Evolutionary conservation across 2,888 invertebrate species (phyloP).

Genomic region (Altica lythri): DNA sequence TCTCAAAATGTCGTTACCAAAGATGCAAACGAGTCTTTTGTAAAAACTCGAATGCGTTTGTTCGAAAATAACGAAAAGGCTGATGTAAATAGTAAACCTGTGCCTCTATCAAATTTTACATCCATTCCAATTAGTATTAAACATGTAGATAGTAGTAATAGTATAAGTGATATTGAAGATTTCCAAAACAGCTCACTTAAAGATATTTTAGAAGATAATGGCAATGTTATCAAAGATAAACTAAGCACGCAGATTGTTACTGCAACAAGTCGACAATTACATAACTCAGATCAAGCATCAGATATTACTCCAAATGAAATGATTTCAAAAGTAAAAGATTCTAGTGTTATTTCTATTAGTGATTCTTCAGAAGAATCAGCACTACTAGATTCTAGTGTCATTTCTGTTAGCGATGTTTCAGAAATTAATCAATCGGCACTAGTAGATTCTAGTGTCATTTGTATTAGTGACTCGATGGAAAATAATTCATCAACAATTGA

Average conservation of each 20-base stretch:
- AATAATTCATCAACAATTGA: neutral
- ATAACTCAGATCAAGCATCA: neutral
- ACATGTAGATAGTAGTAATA: slow-evolving; percentile 22
- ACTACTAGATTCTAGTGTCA: too few species aligned
- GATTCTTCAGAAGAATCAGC: too few species aligned
- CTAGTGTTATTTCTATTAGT: neutral
- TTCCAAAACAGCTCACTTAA: slow-evolving; percentile 19
- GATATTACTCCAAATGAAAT: neutral
- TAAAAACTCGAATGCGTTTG: slow-evolving; percentile 55
- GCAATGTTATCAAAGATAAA: neutral
- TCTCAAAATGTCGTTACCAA: slow-evolving; percentile 55
- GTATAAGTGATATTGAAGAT: slow-evolving; percentile 25
- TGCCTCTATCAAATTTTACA: slow-evolving; percentile 32
- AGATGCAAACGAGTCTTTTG: slow-evolving; percentile 56
- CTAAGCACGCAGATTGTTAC: neutral
- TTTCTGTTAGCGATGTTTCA: too few species aligned
- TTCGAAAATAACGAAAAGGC: slow-evolving; percentile 50
- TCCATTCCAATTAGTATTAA: slow-evolving; percentile 30
- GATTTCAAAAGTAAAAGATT: neutral
- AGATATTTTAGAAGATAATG: too few species aligned
- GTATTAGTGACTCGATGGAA: neutral
- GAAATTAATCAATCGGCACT: too few species aligned
- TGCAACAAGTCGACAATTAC: too few species aligned
- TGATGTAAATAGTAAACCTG: slow-evolving; percentile 40
- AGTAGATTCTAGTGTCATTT: too few species aligned